A percentile compares a stretch with the other conserved stretches of the same genome.
Conservation (phyloP, 2,113 vertebrate genomes). For the Psittacus erithacus region DNA sequence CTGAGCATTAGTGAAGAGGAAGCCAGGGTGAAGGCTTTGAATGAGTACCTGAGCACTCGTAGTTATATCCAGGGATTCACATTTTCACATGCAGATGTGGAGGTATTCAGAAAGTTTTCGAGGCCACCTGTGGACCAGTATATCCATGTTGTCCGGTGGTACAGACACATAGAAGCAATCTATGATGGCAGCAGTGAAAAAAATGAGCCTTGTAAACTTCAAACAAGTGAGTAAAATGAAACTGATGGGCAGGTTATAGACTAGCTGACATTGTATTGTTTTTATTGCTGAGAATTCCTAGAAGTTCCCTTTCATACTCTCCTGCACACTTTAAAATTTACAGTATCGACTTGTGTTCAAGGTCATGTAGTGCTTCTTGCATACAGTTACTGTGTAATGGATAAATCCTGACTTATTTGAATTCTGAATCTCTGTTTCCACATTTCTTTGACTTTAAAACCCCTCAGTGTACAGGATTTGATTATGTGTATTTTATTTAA, state of each 20-base stretch:
- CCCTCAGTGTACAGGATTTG: neutral
- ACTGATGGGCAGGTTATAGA: constrained; percentile 35
- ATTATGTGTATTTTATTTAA: neutral
- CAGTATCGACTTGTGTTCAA: neutral
- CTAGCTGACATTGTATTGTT: constrained; percentile 49
- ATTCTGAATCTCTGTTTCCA: neutral
- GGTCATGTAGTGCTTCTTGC: neutral
- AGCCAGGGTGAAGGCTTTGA: constrained; percentile 84
- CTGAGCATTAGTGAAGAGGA: constrained; percentile 87
- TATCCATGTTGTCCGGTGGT: constrained; percentile 93
- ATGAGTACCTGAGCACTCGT: constrained; percentile 90
- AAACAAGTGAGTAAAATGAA: constrained; percentile 88
- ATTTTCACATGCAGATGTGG: constrained; percentile 88
- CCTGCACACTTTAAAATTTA: neutral
- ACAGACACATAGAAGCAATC: constrained; percentile 90
- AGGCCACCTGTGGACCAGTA: constrained; percentile 84
- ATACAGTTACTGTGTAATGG: neutral
- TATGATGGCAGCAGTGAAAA: constrained; percentile 76
- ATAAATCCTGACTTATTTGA: neutral
- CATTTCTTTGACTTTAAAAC: neutral
- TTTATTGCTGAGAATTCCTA: neutral
- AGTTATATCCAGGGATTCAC: constrained; percentile 93
- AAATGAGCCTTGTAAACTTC: constrained; percentile 77
- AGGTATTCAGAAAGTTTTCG: constrained; percentile 84
- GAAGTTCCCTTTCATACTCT: neutral